Evolutionary conservation across 2,797 vertebrate genomes (phyloP).

Genomic region (Cryptoprocta ferox): DNA sequence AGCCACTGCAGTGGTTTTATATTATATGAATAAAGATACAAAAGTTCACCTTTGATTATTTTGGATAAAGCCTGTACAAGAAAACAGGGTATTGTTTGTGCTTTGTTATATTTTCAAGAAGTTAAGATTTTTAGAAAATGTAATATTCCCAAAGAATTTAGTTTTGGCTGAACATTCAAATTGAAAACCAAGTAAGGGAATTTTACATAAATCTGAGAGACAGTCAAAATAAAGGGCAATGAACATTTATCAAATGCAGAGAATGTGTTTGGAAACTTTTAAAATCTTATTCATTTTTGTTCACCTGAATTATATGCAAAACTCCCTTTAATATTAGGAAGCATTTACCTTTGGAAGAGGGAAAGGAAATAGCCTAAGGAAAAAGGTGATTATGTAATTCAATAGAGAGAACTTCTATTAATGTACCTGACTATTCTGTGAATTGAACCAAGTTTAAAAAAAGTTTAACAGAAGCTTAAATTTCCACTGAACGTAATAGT

Average conservation of each 20-base stretch:
- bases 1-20: constrained; percentile 33
- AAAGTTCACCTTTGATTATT: constrained; percentile 62
- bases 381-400: background rate
- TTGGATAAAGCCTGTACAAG: constrained; percentile 48
- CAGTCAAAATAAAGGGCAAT: constrained; percentile 62
- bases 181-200: constrained; percentile 54
- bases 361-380: constrained; percentile 19
- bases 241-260: constrained; percentile 4
- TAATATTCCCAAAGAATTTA: constrained; percentile 60
- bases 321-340: constrained; percentile 2
- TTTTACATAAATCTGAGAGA: constrained; percentile 61
- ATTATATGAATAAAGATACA: constrained; percentile 61
- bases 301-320: constrained; percentile 18
- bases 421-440: background rate
- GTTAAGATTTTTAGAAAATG: constrained; percentile 41
- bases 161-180: constrained; percentile 54
- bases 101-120: constrained; percentile 54
- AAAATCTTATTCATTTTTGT: constrained; percentile 37
- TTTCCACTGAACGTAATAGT: background rate
- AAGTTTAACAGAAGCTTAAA: constrained; percentile 26
- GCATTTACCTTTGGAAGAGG: background rate
- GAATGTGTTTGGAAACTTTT: constrained; percentile 38
- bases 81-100: constrained; percentile 57
- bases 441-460: constrained; percentile 24
- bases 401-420: background rate